Conservation (phyloP, 2,113 vertebrate genomes). For the Toxostoma redivivum region DNA sequence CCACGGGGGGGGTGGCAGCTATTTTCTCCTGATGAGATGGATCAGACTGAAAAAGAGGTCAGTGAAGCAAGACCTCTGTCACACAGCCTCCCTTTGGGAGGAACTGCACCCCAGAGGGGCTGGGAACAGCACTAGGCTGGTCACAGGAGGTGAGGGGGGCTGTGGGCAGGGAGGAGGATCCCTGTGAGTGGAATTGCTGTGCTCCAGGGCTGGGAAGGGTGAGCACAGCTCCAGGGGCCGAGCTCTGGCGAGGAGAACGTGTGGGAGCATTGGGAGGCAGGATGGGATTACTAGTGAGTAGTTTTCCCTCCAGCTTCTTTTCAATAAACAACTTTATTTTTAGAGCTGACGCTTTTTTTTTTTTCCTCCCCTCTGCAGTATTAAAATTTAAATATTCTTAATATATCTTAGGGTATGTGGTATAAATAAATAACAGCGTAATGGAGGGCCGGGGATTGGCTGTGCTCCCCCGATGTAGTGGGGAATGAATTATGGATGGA, state of each 20-base stretch:
- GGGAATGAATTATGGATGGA: constrained; percentile 36
- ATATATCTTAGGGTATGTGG: constrained; percentile 57
- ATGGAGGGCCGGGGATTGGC: constrained; percentile 36
- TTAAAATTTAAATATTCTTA: constrained; percentile 66
- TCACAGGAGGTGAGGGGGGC: rapidly evolving
- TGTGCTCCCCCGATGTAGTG: neutral
- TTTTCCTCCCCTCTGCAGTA: neutral
- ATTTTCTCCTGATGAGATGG: constrained; percentile 1
- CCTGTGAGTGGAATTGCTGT: neutral
- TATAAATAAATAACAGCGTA: constrained; percentile 62
- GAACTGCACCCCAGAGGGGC: neutral
- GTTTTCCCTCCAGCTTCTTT: constrained; percentile 55
- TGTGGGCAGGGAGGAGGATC: neutral
- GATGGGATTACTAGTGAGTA: constrained; percentile 47
- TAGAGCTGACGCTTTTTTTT: constrained; percentile 26
- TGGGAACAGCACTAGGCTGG: neutral
- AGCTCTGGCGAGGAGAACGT: neutral
- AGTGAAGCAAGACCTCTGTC: neutral
- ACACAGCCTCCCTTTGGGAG: neutral
- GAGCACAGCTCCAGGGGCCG: neutral
- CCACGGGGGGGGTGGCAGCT: neutral
- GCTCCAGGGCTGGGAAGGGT: neutral
- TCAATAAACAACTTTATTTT: constrained; percentile 67
- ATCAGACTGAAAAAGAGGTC: constrained; percentile 20
- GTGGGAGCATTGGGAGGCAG: constrained; percentile 1